These are phyloP conservation scores for Hassar affinis DNA, from an alignment of 2,113 vertebrate species.

Conservation along the genomic window DNA sequence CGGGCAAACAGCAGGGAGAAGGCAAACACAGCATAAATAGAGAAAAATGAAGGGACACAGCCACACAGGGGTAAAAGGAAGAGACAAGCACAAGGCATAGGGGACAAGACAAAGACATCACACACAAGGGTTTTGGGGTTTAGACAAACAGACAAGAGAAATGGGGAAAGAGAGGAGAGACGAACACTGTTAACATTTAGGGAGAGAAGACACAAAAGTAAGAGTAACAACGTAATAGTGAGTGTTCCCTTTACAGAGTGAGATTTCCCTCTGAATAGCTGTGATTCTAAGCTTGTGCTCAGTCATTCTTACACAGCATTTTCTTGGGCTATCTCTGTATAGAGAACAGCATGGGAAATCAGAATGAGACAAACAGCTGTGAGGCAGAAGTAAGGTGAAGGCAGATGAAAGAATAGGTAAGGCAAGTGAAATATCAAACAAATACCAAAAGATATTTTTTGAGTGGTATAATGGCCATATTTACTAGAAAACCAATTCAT, in stretches of 20 bases:
- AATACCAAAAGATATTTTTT: not conserved
- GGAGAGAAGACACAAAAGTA: conserved; percentile 58
- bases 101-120: conserved; percentile 19
- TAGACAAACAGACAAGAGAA: conserved; percentile 52
- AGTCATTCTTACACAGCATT: not conserved
- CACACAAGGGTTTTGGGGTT: conserved; percentile 26
- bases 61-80: not conserved
- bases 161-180: conserved; percentile 64
- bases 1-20: not conserved
- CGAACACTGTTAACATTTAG: conserved; percentile 60
- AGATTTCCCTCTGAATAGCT: not conserved
- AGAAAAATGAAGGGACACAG: conserved; percentile 18
- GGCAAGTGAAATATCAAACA: conserved; percentile 8
- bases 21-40: conserved; percentile 4
- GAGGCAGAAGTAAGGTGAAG: conserved; percentile 39
- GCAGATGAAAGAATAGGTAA: conserved; percentile 30
- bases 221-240: conserved; percentile 52
- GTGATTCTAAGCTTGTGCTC: not conserved
- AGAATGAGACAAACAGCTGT: conserved; percentile 47
- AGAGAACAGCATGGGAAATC: conserved; percentile 48
- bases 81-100: not conserved
- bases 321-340: conserved; percentile 38
- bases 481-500: not conserved
- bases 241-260: conserved; percentile 50
- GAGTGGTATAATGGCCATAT: not conserved